Conservation (phyloP, 1,140 invertebrate genomes). For the Cydia amplana region DNA sequence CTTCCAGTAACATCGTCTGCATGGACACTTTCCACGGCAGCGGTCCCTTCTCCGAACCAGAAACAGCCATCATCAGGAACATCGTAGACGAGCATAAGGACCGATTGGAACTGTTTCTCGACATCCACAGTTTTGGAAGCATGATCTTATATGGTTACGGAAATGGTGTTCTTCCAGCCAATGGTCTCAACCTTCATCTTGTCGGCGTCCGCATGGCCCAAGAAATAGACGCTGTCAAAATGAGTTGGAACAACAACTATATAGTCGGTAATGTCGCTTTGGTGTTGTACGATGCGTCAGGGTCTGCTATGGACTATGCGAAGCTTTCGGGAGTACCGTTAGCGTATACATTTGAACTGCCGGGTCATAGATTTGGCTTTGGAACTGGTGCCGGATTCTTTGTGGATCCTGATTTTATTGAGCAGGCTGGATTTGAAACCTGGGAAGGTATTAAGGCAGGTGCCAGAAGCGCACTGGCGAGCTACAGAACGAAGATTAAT, state of each 20-base stretch:
- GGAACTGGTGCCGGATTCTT: conserved; percentile 50
- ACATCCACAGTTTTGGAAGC: conserved; percentile 84
- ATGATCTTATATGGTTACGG: conserved; percentile 80
- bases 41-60: conserved; percentile 84
- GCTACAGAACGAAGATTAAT: conserved; percentile 34
- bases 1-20: conserved; percentile 82
- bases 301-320: conserved; percentile 20
- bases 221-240: conserved; percentile 55
- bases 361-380: conserved; percentile 39
- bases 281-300: conserved; percentile 36
- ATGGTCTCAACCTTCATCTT: conserved; percentile 46
- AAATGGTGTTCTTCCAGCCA: conserved; percentile 47
- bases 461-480: conserved; percentile 39
- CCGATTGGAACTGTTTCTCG: conserved; percentile 79
- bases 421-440: conserved; percentile 58
- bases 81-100: conserved; percentile 69
- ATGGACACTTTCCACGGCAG: conserved; percentile 83
- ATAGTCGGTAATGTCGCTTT: conserved; percentile 48
- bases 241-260: conserved; percentile 46
- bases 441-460: conserved; percentile 59
- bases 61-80: conserved; percentile 79
- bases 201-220: conserved; percentile 52
- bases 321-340: conserved; percentile 37
- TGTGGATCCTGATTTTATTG: conserved; percentile 58
- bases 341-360: conserved; percentile 40